phyloP scores from a whole-genome alignment of 2,797 vertebrate species.

The Halcyon chelicuti region DNA sequence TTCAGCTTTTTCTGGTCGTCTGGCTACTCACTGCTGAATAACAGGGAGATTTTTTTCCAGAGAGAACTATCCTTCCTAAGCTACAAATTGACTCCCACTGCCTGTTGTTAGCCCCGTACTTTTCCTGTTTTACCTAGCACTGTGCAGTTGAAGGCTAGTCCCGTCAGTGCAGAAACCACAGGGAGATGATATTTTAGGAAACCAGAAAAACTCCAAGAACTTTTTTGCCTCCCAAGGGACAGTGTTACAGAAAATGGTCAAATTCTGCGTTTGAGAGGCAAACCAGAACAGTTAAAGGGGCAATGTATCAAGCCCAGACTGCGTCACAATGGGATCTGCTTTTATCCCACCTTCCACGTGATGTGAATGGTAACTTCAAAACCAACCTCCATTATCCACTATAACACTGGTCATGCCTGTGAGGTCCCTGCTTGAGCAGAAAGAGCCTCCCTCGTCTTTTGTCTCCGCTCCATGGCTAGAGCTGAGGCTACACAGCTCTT shows the following conservation, averaged over 20 bases:
- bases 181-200: not conserved
- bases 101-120: too few relatives aligned
- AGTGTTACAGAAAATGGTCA: not conserved
- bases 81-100: not conserved
- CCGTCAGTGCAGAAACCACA: not conserved
- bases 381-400: not conserved
- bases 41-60: not conserved
- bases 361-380: not conserved
- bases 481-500: not conserved
- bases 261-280: not conserved
- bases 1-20: not conserved
- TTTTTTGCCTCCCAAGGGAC: not conserved
- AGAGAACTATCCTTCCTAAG: not conserved
- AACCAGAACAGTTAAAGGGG: not conserved
- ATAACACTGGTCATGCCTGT: rapidly evolving
- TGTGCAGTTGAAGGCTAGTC: not conserved
- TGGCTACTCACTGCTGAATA: not conserved
- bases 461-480: not conserved
- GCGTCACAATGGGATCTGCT: not conserved
- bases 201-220: not conserved
- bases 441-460: not conserved
- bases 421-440: not conserved
- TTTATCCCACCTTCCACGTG: not conserved
- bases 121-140: not conserved
- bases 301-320: not conserved